Percentiles rank a stretch among this genome's conserved stretches.
Conservation (phyloP, 37 sponge, comb jelly and placozoan species). For the Amphimedon queenslandica region DNA sequence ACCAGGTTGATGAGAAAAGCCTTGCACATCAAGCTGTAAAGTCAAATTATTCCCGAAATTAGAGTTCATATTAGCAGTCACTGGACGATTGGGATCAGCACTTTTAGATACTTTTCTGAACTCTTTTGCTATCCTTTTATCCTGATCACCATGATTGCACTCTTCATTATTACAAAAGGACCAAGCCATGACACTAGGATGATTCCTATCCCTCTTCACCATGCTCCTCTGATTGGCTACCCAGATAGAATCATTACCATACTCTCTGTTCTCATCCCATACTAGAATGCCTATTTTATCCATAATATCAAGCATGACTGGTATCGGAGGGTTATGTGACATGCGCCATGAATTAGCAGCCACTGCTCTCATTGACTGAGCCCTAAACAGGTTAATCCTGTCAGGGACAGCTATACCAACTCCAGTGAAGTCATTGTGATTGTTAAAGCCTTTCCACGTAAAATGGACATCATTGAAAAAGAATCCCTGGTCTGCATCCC, state of each 20-base stretch:
- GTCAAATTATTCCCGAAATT: constrained; percentile 22
- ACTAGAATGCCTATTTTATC: constrained; percentile 48
- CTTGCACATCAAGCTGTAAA: constrained; percentile 44
- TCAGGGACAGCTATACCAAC: too few relatives aligned
- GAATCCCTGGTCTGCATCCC: constrained; percentile 51
- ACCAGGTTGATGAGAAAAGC: constrained; percentile 50
- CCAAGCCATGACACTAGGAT: constrained; percentile 60
- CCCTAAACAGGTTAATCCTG: too few relatives aligned
- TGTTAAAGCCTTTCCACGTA: too few relatives aligned
- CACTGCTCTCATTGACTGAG: constrained; percentile 45
- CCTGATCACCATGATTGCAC: constrained; percentile 12
- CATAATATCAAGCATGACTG: too few relatives aligned
- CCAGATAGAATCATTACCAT: constrained; percentile 40
- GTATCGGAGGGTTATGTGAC: constrained; percentile 67
- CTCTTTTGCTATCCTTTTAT: not conserved
- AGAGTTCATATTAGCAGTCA: constrained; percentile 35
- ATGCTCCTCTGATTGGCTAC: constrained; percentile 35
- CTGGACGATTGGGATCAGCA: constrained; percentile 34
- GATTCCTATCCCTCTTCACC: constrained; percentile 63
- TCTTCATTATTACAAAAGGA: constrained; percentile 65
- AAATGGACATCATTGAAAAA: constrained; percentile 33
- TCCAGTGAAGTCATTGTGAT: constrained; percentile 37
- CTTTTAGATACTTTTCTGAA: constrained; percentile 31
- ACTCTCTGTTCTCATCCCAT: constrained; percentile 64
- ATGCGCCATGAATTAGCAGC: constrained; percentile 63